phyloP scores from a whole-genome alignment of 2,888 invertebrate species.

The Scaeva pyrastri region DNA sequence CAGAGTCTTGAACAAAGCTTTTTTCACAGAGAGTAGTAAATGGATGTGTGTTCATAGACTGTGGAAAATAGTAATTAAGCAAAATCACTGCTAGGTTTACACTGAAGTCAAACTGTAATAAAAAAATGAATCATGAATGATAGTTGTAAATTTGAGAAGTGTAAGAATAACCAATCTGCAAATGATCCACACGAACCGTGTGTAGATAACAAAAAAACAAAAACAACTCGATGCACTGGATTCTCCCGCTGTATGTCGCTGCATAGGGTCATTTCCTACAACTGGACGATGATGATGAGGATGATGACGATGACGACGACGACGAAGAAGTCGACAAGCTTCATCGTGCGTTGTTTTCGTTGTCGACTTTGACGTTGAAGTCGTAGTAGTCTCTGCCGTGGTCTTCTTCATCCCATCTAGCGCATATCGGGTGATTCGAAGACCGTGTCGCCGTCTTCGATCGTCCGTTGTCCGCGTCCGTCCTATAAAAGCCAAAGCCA shows the following conservation, averaged over 20 bases:
- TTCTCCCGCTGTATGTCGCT: slow-evolving; percentile 60
- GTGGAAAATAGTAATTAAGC: too few species aligned
- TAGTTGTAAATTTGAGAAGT: slow-evolving; percentile 20
- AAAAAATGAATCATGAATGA: too few species aligned
- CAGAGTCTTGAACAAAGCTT: too few species aligned
- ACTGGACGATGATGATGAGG: slow-evolving; percentile 28
- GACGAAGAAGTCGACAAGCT: too few species aligned
- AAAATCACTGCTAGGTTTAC: too few species aligned
- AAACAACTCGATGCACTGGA: slow-evolving; percentile 30
- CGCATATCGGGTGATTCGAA: not conserved
- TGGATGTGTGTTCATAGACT: too few species aligned
- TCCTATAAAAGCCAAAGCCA: not conserved
- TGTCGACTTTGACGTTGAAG: too few species aligned
- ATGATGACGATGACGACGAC: slow-evolving; percentile 7
- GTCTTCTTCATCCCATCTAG: slow-evolving; percentile 35
- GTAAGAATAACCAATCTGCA: not conserved
- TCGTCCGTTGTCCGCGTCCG: not conserved
- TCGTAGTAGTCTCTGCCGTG: not conserved
- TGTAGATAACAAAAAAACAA: not conserved
- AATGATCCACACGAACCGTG: slow-evolving; percentile 1
- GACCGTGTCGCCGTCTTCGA: too few species aligned
- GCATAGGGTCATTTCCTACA: slow-evolving; percentile 65
- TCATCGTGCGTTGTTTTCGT: not conserved
- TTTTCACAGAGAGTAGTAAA: too few species aligned
- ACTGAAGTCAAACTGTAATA: too few species aligned